Percentiles rank a stretch among this genome's conserved stretches.
phyloP scores from a whole-genome alignment of 2,113 vertebrate species.

The human (Homo sapiens) region GRCh38 chr4:75431501-75432000 shows the following conservation, averaged over 20 bases:
- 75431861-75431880: conserved; percentile 20
- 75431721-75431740: not conserved
- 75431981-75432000: not conserved
- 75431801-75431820: not conserved
- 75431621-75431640: not conserved
- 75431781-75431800: not conserved
- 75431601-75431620: not conserved
- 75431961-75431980: not conserved
- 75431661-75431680: not conserved
- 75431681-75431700: not conserved
- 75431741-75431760: not conserved
- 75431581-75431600: not conserved
- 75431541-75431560: not conserved
- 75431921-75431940: not conserved
- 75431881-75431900: not conserved
- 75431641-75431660: not conserved
- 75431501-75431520: not conserved
- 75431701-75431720: not conserved
- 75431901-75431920: not conserved
- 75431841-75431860: conserved; percentile 19
- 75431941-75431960: not conserved
- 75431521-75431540: not conserved
- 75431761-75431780: not conserved
- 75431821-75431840: not conserved
- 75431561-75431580: not conserved